Conservation (phyloP, 2,797 vertebrate genomes). For the Poecilia picta region DNA sequence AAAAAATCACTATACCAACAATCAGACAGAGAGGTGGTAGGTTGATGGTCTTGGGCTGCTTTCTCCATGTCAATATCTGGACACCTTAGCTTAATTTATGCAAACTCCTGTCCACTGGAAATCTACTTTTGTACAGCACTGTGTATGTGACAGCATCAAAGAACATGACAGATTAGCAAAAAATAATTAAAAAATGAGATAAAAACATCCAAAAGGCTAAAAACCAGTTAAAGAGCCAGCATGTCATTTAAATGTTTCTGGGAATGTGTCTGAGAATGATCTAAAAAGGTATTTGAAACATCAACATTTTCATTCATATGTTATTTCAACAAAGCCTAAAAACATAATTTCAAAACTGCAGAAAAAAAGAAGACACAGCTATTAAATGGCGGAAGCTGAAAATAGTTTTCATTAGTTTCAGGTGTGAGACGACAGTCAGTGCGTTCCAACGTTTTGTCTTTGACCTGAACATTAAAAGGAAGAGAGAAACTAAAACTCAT, state of each 20-base stretch:
- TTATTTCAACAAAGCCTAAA: not conserved
- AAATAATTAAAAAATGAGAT: not conserved
- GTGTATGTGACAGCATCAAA: too few species aligned
- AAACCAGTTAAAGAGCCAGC: not conserved
- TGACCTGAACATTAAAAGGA: not conserved
- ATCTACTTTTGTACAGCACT: not conserved
- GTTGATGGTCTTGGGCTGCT: not conserved
- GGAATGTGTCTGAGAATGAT: not conserved
- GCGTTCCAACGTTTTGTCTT: not conserved
- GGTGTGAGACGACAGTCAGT: not conserved
- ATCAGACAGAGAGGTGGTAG: not conserved
- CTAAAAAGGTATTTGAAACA: conserved; percentile 7
- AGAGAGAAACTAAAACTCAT: not conserved
- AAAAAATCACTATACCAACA: not conserved
- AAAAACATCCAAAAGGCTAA: not conserved
- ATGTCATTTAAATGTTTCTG: not conserved
- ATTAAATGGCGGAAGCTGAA: not conserved
- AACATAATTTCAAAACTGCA: conserved; percentile 5
- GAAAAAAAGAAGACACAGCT: not conserved
- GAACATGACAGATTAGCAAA: too few species aligned
- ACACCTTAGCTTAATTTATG: not conserved
- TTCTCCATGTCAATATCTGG: not conserved
- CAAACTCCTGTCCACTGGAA: not conserved
- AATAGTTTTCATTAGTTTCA: conserved; percentile 30
- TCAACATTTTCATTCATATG: not conserved